Percentiles rank a stretch among this genome's conserved stretches.
Conservation (phyloP, 2,797 vertebrate genomes). For the Phrynocephalus vlangalii region DNA sequence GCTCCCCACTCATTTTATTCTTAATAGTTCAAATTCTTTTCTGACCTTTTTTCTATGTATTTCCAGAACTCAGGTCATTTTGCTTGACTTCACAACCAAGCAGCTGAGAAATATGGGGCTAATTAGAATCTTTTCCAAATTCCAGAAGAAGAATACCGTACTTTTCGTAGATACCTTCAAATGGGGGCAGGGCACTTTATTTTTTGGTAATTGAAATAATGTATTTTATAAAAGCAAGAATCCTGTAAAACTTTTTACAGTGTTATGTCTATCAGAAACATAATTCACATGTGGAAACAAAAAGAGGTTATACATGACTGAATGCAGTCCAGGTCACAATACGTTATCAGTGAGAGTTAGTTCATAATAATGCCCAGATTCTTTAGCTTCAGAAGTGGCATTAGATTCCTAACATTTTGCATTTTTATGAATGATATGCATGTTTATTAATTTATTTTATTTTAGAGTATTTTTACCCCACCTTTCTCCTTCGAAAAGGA, state of each 20-base stretch:
- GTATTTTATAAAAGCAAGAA: too few species aligned
- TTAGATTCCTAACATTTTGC: conserved; percentile 38
- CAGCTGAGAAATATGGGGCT: too few species aligned
- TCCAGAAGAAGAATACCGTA: too few species aligned
- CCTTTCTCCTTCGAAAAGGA: too few species aligned
- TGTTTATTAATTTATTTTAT: not conserved
- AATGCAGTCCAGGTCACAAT: conserved; percentile 50
- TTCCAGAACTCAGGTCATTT: too few species aligned
- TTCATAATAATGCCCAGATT: conserved; percentile 47
- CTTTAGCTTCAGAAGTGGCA: conserved; percentile 14
- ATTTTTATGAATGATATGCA: conserved; percentile 54
- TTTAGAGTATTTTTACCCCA: too few species aligned
- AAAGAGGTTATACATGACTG: conserved; percentile 33
- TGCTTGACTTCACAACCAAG: too few species aligned
- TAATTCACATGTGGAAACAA: conserved; percentile 38
- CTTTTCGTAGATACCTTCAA: too few species aligned
- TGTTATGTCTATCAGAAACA: not conserved
- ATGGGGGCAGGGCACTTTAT: too few species aligned
- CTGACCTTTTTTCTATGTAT: too few species aligned
- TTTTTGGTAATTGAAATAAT: too few species aligned
- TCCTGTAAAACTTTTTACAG: conserved; percentile 2
- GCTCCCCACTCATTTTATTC: not conserved
- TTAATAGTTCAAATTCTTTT: not conserved
- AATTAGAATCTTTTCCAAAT: too few species aligned
- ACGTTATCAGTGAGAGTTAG: conserved; percentile 33